A percentile compares a stretch with the other conserved stretches of the same genome.
phyloP scores from a whole-genome alignment of 2,113 vertebrate species.

The Corythornis madagascariensis region DNA sequence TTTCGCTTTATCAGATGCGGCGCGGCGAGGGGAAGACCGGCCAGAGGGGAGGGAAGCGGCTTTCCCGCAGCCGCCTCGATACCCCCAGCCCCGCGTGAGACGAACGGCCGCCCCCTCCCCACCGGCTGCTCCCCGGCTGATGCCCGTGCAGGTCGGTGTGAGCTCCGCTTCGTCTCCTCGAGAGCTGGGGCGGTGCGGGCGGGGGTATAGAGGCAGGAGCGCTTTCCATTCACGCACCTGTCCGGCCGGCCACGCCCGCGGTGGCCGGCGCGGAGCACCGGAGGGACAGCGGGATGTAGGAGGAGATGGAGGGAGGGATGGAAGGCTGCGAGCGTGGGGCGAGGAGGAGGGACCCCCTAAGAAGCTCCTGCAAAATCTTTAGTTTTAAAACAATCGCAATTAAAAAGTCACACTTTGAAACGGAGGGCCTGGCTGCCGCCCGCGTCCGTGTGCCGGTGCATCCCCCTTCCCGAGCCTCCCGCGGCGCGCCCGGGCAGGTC shows the following conservation, averaged over 20 bases:
- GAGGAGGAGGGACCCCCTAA: too few relatives aligned
- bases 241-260: background rate
- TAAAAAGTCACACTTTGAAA: background rate
- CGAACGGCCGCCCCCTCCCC: background rate
- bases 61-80: background rate
- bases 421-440: background rate
- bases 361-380: background rate
- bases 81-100: background rate
- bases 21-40: background rate
- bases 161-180: background rate
- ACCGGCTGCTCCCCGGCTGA: background rate
- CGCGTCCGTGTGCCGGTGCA: too few relatives aligned
- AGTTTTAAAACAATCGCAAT: background rate
- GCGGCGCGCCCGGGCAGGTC: background rate
- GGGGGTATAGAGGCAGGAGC: background rate
- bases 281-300: background rate
- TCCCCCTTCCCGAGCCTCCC: background rate
- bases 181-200: background rate
- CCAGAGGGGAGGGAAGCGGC: background rate
- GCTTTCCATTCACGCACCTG: background rate
- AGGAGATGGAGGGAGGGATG: background rate
- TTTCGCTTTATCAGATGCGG: slow-evolving; percentile 27
- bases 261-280: background rate
- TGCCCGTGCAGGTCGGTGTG: slow-evolving; percentile 47
- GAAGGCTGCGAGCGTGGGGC: background rate